Base-by-base conservation (phyloP, 2,113 vertebrate genomes). In the Crotalus viridis region DNA sequence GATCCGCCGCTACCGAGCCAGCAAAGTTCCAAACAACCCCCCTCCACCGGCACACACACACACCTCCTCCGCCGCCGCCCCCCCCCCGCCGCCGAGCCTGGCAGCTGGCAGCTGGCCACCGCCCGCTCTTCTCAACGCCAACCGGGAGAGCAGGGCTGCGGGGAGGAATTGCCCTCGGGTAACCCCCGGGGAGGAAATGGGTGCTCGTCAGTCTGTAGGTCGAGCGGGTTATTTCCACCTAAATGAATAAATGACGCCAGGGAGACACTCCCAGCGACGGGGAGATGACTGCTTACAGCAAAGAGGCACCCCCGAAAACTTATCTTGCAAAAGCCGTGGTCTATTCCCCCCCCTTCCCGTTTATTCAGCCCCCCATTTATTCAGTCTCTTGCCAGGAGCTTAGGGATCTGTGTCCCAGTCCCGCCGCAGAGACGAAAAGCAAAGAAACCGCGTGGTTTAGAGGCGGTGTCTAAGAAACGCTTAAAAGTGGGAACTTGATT, bases 1-100 rank as follows among this genome's bases (percentile, higher is more conserved):
- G 97, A 97, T 97, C 97, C 95, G 94, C 97, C 96, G 97, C 96
- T 96, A 98, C 98, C 98, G 98, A 98, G 97, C 97, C 98, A 97
- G 97, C 97, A 97, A 98, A 98, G 96, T 98, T 98, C 97, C 97
- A 97, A 97, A 97, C 96, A 97, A 96, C 96, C 52, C 52, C 52
- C 48, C 96, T 9, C n/a, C 48, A 51, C 48, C 48, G 8, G 48
- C 39, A 24, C 5, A 46, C 46, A 24, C 5, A 46, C 46, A 24
- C 28, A 10, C 54, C 10, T 43, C 48, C 8, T 8, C 48, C 87
- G 1, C 59, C 28, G 10, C n/a, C 64, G 12, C 89, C 33, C 54
- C 74, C 3, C 87, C n/a, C 33, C 87, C 55, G 43, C 46, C 48
- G 86, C 91, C 59, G 22, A 33, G 92, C 96, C 93, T 90, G 89